Evolutionary conservation across 2,113 vertebrate species (phyloP).

Genomic region (Neodon shergylaensis): DNA sequence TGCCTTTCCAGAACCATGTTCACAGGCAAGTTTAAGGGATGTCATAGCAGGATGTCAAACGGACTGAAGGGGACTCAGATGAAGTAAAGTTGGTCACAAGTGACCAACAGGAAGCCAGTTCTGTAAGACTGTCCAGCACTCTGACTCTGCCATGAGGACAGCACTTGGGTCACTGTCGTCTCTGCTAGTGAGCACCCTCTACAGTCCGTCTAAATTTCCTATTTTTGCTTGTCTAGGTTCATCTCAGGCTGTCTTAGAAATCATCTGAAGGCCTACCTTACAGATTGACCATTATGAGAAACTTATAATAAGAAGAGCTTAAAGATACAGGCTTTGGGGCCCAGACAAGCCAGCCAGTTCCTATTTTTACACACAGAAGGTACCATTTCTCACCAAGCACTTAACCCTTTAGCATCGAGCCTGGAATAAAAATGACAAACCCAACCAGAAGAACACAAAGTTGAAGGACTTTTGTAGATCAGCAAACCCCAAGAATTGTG

Average conservation of each 20-base stretch:
- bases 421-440: background rate
- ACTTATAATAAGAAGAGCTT: background rate
- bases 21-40: conserved; percentile 4
- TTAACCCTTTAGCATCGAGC: conserved; percentile 60
- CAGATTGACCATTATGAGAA: background rate
- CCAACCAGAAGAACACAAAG: background rate
- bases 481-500: background rate
- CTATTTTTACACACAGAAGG: conserved; percentile 34
- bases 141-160: background rate
- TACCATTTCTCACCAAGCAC: background rate
- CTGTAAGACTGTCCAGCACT: background rate
- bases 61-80: background rate
- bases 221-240: background rate
- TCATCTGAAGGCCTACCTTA: background rate
- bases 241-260: background rate
- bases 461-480: background rate
- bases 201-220: background rate
- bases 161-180: background rate
- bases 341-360: conserved; percentile 15
- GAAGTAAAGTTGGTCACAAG: background rate
- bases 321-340: conserved; percentile 18
- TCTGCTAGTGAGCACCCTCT: background rate
- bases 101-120: background rate
- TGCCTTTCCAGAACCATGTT: conserved; percentile 32
- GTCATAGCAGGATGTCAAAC: background rate